Evolutionary conservation across 2,888 invertebrate species (phyloP), one percentile per base, ranked within the genome.

Genomic region (Spodoptera picta): DNA sequence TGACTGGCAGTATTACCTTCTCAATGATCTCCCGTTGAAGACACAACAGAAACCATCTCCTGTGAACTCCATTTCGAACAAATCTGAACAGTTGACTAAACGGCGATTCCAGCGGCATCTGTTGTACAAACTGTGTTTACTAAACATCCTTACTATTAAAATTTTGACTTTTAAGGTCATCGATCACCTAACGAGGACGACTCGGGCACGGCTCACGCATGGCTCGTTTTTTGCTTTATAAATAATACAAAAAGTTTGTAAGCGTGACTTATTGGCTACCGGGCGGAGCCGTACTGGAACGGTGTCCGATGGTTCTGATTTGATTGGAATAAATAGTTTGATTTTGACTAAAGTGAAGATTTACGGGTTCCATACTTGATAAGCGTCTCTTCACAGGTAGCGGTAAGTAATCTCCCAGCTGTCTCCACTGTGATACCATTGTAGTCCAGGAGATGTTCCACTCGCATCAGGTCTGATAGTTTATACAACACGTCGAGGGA

Each of bases 31-130:
- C 31, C 89, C 92, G 47, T 95, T 95, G 73, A 95, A 96, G 1
- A 92, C 88, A 63, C 96, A 96, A 76, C 96, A 96, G 78, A 88
- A 95, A 1, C 96, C 96, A 58, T 95, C 93, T 36, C 89, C 90
- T 2, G 96, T 95, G 4, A 95, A 82, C 44, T 95, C 92, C 80
- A 94, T 89, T 2, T 70, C 74, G 69, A 96, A 95, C n/a, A 95
- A 54, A 0, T 88, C 71, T 0, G 84, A 81, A 67, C 95, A 95
- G 59, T 93, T 84, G 1, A 85, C 58, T 1, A 81, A 69, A 11
- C 51, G 43, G 1, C 88, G 86, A 11, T 79, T 80, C 91, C 95
- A 95, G 0, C 85, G 84, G 75, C 96, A 96, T 61, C 93, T 93
- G 65, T 23, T 10, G 12, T 31, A 31, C 14, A 46, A 41, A 27